phyloP scores from a whole-genome alignment of 2,113 vertebrate species.

The Brachionichthys hirsutus region DNA sequence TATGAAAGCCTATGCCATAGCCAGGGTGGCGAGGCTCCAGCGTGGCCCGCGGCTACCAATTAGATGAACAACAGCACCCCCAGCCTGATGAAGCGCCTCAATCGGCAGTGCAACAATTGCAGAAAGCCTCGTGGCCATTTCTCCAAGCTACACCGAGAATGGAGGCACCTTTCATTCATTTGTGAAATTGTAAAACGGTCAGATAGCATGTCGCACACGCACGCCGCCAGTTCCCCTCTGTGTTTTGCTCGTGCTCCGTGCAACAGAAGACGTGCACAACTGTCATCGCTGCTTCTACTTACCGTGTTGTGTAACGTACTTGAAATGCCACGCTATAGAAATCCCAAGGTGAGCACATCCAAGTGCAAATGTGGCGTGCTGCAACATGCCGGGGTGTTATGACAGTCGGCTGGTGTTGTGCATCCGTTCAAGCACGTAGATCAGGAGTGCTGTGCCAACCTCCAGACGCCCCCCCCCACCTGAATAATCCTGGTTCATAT shows the following conservation, averaged over 20 bases:
- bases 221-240: not conserved
- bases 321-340: slow-evolving; percentile 36
- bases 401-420: slow-evolving; percentile 46
- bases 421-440: slow-evolving; percentile 38
- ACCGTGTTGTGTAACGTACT: slow-evolving; percentile 51
- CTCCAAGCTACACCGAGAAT: slow-evolving; percentile 40
- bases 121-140: slow-evolving; percentile 36
- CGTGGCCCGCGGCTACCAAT: slow-evolving; percentile 59
- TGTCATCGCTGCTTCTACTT: slow-evolving; percentile 15
- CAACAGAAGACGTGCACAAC: slow-evolving; percentile 17
- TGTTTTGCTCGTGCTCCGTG: slow-evolving; percentile 13
- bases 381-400: slow-evolving; percentile 64
- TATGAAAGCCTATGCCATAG: slow-evolving; percentile 36
- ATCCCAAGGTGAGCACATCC: slow-evolving; percentile 14
- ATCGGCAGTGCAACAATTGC: slow-evolving; percentile 60
- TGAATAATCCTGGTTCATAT: slow-evolving; percentile 52
- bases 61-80: slow-evolving; percentile 57
- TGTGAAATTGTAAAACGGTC: slow-evolving; percentile 10
- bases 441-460: slow-evolving; percentile 43
- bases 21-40: slow-evolving; percentile 31
- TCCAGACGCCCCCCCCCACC: slow-evolving; percentile 4
- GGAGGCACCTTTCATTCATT: slow-evolving; percentile 16
- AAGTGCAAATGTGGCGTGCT: slow-evolving; percentile 40
- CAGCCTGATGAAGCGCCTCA: slow-evolving; percentile 61
- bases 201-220: not conserved